A percentile compares a stretch with the other conserved stretches of the same genome.
phyloP scores from a whole-genome alignment of 2,888 invertebrate genomes.

The Tricholauxania praeusta region DNA sequence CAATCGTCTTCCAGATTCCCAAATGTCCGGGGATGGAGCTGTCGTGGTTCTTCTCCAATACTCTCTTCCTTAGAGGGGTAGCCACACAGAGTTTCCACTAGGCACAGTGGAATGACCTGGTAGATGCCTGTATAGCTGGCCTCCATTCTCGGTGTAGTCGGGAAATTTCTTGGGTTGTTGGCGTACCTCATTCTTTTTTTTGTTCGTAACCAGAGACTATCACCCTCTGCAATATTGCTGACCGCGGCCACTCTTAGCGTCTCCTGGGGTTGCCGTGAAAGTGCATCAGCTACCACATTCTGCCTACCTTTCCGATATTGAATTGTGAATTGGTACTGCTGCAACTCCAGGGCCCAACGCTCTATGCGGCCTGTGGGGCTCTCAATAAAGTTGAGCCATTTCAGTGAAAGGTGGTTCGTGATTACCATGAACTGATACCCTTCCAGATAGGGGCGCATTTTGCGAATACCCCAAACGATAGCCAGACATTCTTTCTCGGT shows the following conservation, averaged over 20 bases:
- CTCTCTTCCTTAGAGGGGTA: neutral
- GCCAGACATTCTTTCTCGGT: slow-evolving; percentile 44
- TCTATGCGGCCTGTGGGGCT: slow-evolving; percentile 40
- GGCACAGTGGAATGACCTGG: neutral
- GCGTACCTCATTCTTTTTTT: neutral
- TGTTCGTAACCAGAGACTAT: neutral
- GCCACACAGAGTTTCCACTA: slow-evolving; percentile 28
- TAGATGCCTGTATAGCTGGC: slow-evolving; percentile 15
- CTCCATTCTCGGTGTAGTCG: neutral
- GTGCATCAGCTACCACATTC: slow-evolving; percentile 38
- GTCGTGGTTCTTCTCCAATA: slow-evolving; percentile 22
- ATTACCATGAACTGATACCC: slow-evolving; percentile 30
- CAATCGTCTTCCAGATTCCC: slow-evolving; percentile 23
- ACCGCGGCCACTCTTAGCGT: no score
- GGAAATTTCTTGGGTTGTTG: neutral
- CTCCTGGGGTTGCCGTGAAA: slow-evolving; percentile 23
- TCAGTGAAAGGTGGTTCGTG: slow-evolving; percentile 42
- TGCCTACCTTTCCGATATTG: slow-evolving; percentile 28
- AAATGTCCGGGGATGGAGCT: slow-evolving; percentile 5
- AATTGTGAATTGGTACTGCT: slow-evolving; percentile 37
- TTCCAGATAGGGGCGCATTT: slow-evolving; percentile 38
- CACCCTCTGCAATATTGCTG: no score
- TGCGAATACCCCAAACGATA: slow-evolving; percentile 40
- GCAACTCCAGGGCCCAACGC: slow-evolving; percentile 40
- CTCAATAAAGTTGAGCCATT: slow-evolving; percentile 39